Base-by-base conservation (phyloP, 1,140 invertebrate genomes). In the Drosophila sturtevanti region DNA sequence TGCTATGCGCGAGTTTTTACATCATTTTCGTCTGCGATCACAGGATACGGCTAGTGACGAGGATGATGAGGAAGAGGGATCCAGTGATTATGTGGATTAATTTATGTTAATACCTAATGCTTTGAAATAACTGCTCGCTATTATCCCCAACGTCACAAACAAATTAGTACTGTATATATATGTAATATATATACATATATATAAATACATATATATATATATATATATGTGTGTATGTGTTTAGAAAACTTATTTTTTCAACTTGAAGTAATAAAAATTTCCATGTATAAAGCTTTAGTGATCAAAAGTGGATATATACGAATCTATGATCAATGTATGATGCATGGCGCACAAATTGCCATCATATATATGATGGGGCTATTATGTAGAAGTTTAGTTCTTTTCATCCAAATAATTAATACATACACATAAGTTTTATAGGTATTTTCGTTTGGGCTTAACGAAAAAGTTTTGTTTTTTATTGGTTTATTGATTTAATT, bases 1-100 rank as follows among this genome's bases (percentile, higher is more conserved):
- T 81, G 95, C 95, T 2, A 96, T 96, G 95, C 90, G 95, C 16
- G 95, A 96, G 79, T 92, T 96, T 37, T 87, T 96, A 9, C 94
- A 94, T 63, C 95, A 95, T 82, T 94, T 96, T 48, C 93, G 94
- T 37, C 90, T 87, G 37, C 74, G 77, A 3, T 89, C 92, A 11
- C 92, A 91, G 35, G 92, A 93, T 62, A 92, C 91, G 16, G 93
- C 92, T 90, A 77, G 91, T 86, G 81, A 90, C 64, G 92, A 92
- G 41, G 90, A 92, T 16, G 92, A 93, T 58, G 93, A 93, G 58
- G 92, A 93, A 56, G 93, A 93, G 61, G 92, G 92, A 64, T 86
- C 86, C 24, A 92, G 91, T 68, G 92, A 93, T 78, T 93, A 93
- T 69, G 76, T 85, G 21, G 92, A 92, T 64, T 92, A 82, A 51